Base-by-base conservation (phyloP, 2,888 invertebrate species). In the Caprella mutica region DNA sequence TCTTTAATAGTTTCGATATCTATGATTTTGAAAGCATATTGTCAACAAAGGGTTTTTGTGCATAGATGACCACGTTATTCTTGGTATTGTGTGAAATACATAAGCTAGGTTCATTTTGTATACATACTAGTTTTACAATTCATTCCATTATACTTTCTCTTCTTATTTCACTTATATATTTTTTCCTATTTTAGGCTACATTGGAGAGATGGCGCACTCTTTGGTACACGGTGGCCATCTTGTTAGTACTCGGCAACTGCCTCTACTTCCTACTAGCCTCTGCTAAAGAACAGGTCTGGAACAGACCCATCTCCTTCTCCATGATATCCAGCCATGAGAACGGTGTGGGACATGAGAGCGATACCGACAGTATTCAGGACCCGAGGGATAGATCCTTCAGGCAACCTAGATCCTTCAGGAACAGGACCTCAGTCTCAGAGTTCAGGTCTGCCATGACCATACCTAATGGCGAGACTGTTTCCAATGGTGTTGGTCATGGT, bases 251-350 rank as follows among this genome's bases (percentile, higher is more conserved):
- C 14, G 67, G 66, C 52, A 67, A 66, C n/a, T 62, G 67, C 35
- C 59, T 68, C 21, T 66, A 67, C 65, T 59, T 67, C 55, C 48
- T 67, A 14, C 67, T 68, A 53, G 64, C 66, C 1, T 65, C 67
- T 2, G 53, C 64, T 21, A 66, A 67, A 27, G 68, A 67, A 38
- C 68, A 67, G 55, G 52, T 61, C 26, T 68, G 68, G 68, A 68
- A 68, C 52, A 26, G 63, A 27, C 62, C 62, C 29, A 30, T 48
- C 3, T 3, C 30, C 14, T 30, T 48, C 48, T 48, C 48, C 4
- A 21, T 48, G 8, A 30, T 48, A 6, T 29, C 48, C n/a, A 21
- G 48, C 1, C 48, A 27, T 12, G 48, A 30, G 6, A 48, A 48
- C 19, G 48, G 48, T 9, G 33, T 8, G 9, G 17, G 48, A 5